Base-by-base conservation (phyloP, 2,113 vertebrate species). In the Hystrix cristata region DNA sequence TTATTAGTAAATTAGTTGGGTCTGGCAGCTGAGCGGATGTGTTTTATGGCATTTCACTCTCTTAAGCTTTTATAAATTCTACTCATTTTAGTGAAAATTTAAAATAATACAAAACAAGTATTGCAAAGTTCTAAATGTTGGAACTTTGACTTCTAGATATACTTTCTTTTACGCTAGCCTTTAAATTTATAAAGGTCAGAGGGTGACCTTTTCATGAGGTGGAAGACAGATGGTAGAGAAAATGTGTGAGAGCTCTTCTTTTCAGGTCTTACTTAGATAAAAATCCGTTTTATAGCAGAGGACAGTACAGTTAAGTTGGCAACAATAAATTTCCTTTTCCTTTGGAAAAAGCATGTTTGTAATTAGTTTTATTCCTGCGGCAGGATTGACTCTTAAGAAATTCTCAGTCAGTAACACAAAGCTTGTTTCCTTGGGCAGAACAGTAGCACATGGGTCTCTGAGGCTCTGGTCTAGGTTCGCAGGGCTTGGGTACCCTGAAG, bases 321-420 rank as follows among this genome's bases (percentile, higher is more conserved):
- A 97, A 87, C 91, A 91, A 87, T 57, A 60, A 86, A 92, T 94
- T 78, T 95, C 91, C 15, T 87, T 95, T 95, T 72, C 46, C 23
- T 15, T 91, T 94, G 59, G 79, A 93, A 93, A 88, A 91, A 12
- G 16, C 27, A 78, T 19, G 16, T 86, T 93, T 95, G 23, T 95
- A 91, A 89, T 95, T 69, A 55, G n/a, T 71, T 91, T 89, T 72
- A n/a, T 95, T 53, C 29, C 38, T 82, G 8, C n/a, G n/a, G 60
- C 82, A 84, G 48, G 34, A 95, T 19, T 94, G 57, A 59, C 34
- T 80, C 57, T 46, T 71, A 93, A 74, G 43, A 92, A 34, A 87
- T 46, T 94, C 62, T 87, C 27, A 91, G 34, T 94, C 76, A 72
- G 18, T 69, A 71, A 55, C 53, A 11, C 64, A 59, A 72, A 87